A percentile compares a stretch with the other conserved stretches of the same genome.
These are phyloP conservation scores for Hyla sarda DNA, from an alignment of 2,113 vertebrate species.

Conservation along the genomic window DNA sequence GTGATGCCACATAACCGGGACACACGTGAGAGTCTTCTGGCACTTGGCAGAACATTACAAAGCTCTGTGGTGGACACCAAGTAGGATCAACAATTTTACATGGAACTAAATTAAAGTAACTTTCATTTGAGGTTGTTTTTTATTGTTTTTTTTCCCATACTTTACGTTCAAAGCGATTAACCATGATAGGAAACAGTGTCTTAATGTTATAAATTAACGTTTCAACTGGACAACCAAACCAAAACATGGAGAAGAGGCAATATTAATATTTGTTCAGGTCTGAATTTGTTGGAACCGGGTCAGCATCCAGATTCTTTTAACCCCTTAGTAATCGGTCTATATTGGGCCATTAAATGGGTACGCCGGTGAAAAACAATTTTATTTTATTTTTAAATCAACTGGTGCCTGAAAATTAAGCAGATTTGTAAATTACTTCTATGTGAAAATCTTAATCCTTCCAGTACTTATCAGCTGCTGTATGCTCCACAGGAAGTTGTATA, in stretches of 20 bases:
- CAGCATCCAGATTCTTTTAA: no score
- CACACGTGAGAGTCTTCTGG: neutral
- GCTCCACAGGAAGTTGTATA: no score
- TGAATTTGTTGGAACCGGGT: neutral
- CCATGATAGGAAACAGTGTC: conserved; percentile 5
- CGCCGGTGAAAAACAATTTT: no score
- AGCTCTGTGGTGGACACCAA: conserved; percentile 27
- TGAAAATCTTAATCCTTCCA: no score
- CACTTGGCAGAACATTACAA: conserved; percentile 45
- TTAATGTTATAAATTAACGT: neutral
- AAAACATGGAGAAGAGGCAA: neutral
- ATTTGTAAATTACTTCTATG: no score
- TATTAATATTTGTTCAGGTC: neutral
- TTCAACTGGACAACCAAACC: neutral
- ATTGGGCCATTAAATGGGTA: no score
- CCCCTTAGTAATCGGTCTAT: neutral
- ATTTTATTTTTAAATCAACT: no score
- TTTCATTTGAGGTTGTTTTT: neutral
- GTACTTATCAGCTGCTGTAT: no score
- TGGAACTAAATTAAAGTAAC: conserved; percentile 13
- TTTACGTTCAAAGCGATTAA: neutral
- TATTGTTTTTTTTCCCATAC: neutral
- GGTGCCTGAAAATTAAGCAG: no score
- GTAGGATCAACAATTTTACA: conserved; percentile 28
- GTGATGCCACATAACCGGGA: conserved; percentile 36